Evolutionary conservation across 2,113 vertebrate species (phyloP).

Genomic region (Oxygymnocypris stewartii): DNA sequence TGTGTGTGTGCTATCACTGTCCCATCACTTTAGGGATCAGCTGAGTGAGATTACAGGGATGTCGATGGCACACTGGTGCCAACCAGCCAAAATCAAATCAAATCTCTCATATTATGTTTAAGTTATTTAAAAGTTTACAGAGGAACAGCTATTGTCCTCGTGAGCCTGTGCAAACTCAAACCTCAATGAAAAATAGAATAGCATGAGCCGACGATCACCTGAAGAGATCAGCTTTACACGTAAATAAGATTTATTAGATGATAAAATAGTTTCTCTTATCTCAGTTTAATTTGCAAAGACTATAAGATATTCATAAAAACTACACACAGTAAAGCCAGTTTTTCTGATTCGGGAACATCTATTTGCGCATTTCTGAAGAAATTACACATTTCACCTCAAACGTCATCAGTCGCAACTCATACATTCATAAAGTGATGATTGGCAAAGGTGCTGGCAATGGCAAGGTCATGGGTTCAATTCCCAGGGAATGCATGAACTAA

Average conservation of each 20-base stretch:
- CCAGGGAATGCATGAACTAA: too few relatives aligned
- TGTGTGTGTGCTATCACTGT: neutral
- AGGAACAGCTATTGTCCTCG: conserved; percentile 19
- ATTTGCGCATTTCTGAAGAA: neutral
- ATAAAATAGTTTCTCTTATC: neutral
- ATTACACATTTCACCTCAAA: neutral
- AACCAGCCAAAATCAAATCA: conserved; percentile 20
- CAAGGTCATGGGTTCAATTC: too few relatives aligned
- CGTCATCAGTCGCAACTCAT: neutral
- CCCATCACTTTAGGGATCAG: neutral
- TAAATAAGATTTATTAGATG: neutral
- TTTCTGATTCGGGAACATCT: neutral
- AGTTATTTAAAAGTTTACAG: conserved; percentile 16
- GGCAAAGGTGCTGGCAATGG: neutral
- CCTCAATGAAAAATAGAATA: neutral
- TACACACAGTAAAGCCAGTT: neutral
- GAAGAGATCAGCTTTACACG: neutral
- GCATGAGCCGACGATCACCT: neutral
- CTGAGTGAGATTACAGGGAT: conserved; percentile 9
- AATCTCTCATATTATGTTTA: conserved; percentile 24
- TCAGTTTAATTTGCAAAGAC: neutral
- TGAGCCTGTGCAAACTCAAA: neutral
- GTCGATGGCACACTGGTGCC: conserved; percentile 10
- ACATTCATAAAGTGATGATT: neutral
- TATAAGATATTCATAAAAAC: neutral